phyloP scores from a whole-genome alignment of 2,888 invertebrate genomes.

The Epistrophe eligans region DNA sequence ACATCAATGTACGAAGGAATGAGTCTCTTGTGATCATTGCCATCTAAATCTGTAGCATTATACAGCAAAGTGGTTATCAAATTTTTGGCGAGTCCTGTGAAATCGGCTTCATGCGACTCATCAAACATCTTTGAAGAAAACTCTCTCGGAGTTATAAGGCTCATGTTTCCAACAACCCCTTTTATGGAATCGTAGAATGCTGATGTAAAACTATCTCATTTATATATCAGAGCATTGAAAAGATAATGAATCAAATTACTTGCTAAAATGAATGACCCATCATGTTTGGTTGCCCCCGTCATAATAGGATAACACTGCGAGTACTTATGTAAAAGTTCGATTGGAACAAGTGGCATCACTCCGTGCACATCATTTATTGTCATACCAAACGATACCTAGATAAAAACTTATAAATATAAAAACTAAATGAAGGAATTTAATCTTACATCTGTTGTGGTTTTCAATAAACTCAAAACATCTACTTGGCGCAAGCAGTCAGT shows the following conservation, averaged over 20 bases:
- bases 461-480: slow-evolving; percentile 78
- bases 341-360: slow-evolving; percentile 77
- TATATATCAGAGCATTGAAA: neutral
- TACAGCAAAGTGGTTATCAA: slow-evolving; percentile 83
- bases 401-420: neutral
- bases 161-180: slow-evolving; percentile 65
- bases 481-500: slow-evolving; percentile 80
- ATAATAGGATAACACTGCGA: slow-evolving; percentile 80
- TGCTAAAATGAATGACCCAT: slow-evolving; percentile 84
- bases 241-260: slow-evolving; percentile 79
- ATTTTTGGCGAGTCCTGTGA: slow-evolving; percentile 79
- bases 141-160: slow-evolving; percentile 68
- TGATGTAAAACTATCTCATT: slow-evolving; percentile 28
- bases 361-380: slow-evolving; percentile 78
- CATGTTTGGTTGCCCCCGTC: slow-evolving; percentile 84
- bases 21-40: slow-evolving; percentile 83
- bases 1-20: slow-evolving; percentile 85
- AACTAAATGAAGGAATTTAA: neutral
- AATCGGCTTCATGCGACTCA: slow-evolving; percentile 72
- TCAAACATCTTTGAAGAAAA: slow-evolving; percentile 58
- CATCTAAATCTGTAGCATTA: slow-evolving; percentile 80
- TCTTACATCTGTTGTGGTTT: slow-evolving; percentile 73
- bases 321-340: slow-evolving; percentile 67
- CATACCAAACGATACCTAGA: slow-evolving; percentile 78
- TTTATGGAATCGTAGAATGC: slow-evolving; percentile 77